Evolutionary conservation across 2,888 invertebrate species (phyloP).

Genomic region (Bugula neritina): DNA sequence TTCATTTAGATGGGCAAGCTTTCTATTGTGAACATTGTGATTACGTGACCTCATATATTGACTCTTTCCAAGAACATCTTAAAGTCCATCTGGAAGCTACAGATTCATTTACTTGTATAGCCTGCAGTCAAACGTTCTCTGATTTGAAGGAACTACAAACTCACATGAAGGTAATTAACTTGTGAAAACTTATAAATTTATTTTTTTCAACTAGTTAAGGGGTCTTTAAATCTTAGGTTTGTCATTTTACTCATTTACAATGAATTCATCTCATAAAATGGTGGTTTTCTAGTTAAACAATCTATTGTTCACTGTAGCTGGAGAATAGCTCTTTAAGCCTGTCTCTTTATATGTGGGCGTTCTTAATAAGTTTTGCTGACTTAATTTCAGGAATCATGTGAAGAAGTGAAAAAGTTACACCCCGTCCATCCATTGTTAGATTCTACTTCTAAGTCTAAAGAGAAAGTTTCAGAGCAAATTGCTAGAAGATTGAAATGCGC

Average conservation of each 20-base stretch:
- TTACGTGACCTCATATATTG: conserved; percentile 27
- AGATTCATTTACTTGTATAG: conserved; percentile 6
- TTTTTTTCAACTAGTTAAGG: too few relatives aligned
- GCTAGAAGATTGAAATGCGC: conserved; percentile 34
- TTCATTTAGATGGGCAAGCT: conserved; percentile 31
- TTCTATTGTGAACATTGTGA: conserved; percentile 31
- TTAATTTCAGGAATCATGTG: conserved; percentile 12
- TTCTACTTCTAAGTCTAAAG: not conserved
- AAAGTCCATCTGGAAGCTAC: conserved; percentile 19
- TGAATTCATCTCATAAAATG: too few relatives aligned
- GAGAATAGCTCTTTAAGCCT: too few relatives aligned
- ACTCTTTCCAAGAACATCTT: conserved; percentile 26
- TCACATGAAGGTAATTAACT: conserved; percentile 22
- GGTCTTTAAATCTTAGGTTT: too few relatives aligned
- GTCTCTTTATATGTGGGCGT: too few relatives aligned
- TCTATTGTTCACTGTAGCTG: too few relatives aligned
- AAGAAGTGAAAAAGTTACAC: conserved; percentile 14
- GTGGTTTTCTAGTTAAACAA: too few relatives aligned
- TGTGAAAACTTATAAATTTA: too few relatives aligned
- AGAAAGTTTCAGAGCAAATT: not conserved
- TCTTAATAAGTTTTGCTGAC: too few relatives aligned
- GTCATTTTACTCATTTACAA: too few relatives aligned
- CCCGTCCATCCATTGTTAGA: not conserved
- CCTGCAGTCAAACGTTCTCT: conserved; percentile 4
- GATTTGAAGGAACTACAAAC: not conserved